Evolutionary conservation across 2,113 vertebrate genomes (phyloP), one percentile per base, ranked within the genome.

Genomic region (Aptenodytes patagonicus): DNA sequence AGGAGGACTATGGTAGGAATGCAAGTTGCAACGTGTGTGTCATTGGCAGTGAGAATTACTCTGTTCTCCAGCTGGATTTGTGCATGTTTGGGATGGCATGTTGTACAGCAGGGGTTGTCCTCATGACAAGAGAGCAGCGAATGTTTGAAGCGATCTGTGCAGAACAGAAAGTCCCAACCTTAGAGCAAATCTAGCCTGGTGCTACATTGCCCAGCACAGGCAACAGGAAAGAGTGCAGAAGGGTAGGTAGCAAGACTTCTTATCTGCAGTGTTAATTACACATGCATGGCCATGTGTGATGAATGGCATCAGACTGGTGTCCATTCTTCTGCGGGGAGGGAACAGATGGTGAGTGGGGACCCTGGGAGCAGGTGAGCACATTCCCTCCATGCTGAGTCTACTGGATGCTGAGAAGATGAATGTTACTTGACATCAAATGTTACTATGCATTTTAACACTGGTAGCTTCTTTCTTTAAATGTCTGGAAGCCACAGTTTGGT

Each of bases 291-390:
- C 31, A 17, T 36, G 49, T 28, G 31, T 18, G 29, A 55, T n/a
- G 42, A 57, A 72, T 14, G 77, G 49, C 58, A 42, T 38, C 58
- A 58, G 68, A 29, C 36, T 31, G 65, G 47, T 60, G 25, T 49
- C 24, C 10, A 0, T 58, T 80, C 17, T 84, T 54, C 44, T 3
- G 2, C 2, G 1, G 18, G 13, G 34, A 60, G 17, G 34, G 55
- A 91, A 38, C 42, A 90, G 60, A 64, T 62, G 46, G 47, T 17
- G 10, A 78, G 32, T 62, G 69, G 29, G 13, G 22, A 73, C 8
- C 4, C 16, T 38, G 47, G 29, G 46, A 84, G 29, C 12, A 51
- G 52, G 26, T 42, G 28, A 68, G 20, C 29, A n/a, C 31, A 13
- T 42, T 71, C 4, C 24, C 21, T 12, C 18, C 8, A 6, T 24